A percentile compares a stretch with the other conserved stretches of the same genome.
Evolutionary conservation across 2,113 vertebrate genomes (phyloP).

Genomic region (Heptranchias perlo): DNA sequence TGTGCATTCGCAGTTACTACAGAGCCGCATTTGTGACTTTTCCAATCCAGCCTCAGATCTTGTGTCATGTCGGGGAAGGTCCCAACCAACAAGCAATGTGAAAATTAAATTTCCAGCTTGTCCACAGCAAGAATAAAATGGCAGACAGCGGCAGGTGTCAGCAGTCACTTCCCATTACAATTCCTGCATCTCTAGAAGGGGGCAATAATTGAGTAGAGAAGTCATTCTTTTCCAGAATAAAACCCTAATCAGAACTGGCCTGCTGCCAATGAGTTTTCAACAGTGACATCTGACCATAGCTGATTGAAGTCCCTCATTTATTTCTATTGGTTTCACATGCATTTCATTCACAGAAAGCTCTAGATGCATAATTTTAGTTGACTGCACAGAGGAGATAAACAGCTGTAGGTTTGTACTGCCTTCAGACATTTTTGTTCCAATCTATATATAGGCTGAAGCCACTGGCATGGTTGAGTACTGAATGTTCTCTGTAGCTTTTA

Average conservation of each 20-base stretch:
- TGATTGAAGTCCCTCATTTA: neutral
- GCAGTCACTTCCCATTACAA: neutral
- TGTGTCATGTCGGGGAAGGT: neutral
- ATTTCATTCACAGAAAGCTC: neutral
- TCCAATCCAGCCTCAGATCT: neutral
- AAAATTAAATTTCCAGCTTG: neutral
- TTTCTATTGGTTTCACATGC: neutral
- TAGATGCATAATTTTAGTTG: conserved; percentile 7
- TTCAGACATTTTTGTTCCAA: conserved; percentile 35
- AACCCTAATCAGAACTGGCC: neutral
- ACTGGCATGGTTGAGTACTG: conserved; percentile 28
- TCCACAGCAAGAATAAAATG: neutral
- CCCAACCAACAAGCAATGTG: neutral
- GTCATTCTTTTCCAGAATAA: neutral
- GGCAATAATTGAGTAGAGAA: neutral
- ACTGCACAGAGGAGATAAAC: conserved; percentile 31
- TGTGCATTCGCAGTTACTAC: neutral
- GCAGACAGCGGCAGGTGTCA: neutral
- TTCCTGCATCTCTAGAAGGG: neutral
- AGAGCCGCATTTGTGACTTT: neutral
- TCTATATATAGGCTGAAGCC: conserved; percentile 36
- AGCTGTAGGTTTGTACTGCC: conserved; percentile 20
- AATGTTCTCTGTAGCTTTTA: conserved; percentile 33
- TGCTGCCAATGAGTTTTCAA: neutral
- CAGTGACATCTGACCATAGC: neutral